These are phyloP conservation scores for Aphelinus atriplicis DNA, from an alignment of 1,140 invertebrate genomes.

Conservation along the genomic window DNA sequence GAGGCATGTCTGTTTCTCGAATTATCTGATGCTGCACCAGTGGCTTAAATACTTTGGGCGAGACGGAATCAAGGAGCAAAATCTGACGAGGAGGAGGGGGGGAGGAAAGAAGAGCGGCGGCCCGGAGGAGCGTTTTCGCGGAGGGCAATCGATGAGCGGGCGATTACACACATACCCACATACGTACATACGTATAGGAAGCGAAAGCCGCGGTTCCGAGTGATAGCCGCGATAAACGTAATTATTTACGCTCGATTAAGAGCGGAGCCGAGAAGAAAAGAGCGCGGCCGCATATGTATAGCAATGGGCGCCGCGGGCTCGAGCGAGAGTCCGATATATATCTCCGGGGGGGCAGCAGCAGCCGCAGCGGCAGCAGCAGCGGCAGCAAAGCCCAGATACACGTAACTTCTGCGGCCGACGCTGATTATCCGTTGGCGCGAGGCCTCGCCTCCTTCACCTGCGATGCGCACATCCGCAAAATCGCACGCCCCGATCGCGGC, in stretches of 20 bases:
- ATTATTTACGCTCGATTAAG: slow-evolving; percentile 68
- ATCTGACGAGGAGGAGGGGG: background rate
- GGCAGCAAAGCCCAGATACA: too few relatives aligned
- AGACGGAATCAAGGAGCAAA: background rate
- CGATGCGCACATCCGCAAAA: too few relatives aligned
- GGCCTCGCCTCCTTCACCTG: too few relatives aligned
- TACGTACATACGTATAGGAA: too few relatives aligned
- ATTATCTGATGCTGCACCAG: slow-evolving; percentile 36
- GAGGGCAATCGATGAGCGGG: slow-evolving; percentile 52
- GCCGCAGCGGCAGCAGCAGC: too few relatives aligned
- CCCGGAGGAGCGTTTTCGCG: background rate
- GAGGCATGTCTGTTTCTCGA: slow-evolving; percentile 23
- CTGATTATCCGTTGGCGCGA: slow-evolving; percentile 62
- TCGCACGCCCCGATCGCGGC: too few relatives aligned
- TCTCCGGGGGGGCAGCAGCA: too few relatives aligned
- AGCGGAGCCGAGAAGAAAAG: slow-evolving; percentile 51
- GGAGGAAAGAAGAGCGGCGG: background rate
- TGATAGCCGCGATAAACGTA: slow-evolving; percentile 67
- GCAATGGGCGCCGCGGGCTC: too few relatives aligned
- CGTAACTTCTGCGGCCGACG: too few relatives aligned
- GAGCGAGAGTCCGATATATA: too few relatives aligned
- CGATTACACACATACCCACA: slow-evolving; percentile 49
- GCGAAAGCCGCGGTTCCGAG: slow-evolving; percentile 56
- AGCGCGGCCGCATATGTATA: slow-evolving; percentile 35
- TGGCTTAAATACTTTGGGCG: slow-evolving; percentile 24